Evolutionary conservation across 2,797 vertebrate genomes (phyloP), one percentile per base, ranked within the genome.

Genomic region (Crenuchus spilurus): DNA sequence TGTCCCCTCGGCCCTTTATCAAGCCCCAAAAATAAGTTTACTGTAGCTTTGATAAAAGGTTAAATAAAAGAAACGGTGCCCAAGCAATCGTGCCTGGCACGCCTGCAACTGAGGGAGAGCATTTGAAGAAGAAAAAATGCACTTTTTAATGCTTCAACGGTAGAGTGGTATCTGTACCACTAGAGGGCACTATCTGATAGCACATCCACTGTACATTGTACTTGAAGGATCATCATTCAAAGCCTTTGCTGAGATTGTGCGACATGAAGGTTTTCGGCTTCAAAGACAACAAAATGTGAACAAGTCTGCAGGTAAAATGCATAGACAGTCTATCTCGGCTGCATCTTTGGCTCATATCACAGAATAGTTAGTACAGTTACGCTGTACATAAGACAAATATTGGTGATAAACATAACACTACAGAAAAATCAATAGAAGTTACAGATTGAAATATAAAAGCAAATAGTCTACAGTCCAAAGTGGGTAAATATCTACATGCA

Each of bases 271-370:
- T 44, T 26, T 54, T 61, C 67, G 60, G 46, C 68, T 41, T 33
- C 26, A 71, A 71, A 39, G 67, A 52, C 52, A 18, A 33, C 13
- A 42, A 70, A 35, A 72, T 78, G 33, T 60, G 52, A 31, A 74
- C 39, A 51, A 26, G 54, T 9, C 22, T 58, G 33, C 28, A 70
- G 46, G 30, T 77, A 74, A 70, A 74, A 74, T 67, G 69, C 83
- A 84, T 67, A 72, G 76, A 72, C 70, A 9, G 31, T 30, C 37
- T 55, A 69, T 69, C 46, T 72, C 28, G 66, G 5, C 57, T 77
- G 65, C 14, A 55, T 92, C 91, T 93, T 93, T 93, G 92, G 91
- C 86, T 91, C 89, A 88, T 77, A 84, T 88, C 73, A 85, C 83
- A 89, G 84, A 39, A 71, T 80, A 67, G 81, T 90, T 86, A 88